Base-by-base conservation (phyloP, 2,888 invertebrate species). In the Andricus curvator region DNA sequence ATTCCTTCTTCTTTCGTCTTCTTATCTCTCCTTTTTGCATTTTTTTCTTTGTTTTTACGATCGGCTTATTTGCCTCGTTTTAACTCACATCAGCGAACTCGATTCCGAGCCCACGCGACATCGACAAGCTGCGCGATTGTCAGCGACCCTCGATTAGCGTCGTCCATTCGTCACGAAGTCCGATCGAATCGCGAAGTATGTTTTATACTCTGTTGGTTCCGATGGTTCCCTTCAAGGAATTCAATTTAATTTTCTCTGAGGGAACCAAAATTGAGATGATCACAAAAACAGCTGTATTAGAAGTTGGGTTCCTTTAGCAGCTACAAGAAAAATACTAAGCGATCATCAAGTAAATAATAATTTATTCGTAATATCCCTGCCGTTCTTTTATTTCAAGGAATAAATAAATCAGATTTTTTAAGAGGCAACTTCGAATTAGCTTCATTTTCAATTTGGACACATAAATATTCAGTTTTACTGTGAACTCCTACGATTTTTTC, bases 131-230 rank as follows among this genome's bases (percentile, higher is more conserved):
- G 15, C 64, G 17, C 25, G 29, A 64, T 64, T 64, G 64, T 64
- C 29, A 64, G 64, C 64, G 25, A 25, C 64, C 25, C 29, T 64
- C 64, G 25, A 64, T 64, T 64, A 64, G 29, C 29, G 64, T 64
- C 64, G 64, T 25, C 64, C 29, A 64, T 64, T 64, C 64, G 64
- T 64, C 64, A 64, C 64, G 29, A 64, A 25, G 6, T 64, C 60
- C 29, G 64, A 64, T 64, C 64, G 64, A 64, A 29, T 64, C 29
- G 29, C 13, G 64, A 6, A 17, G 22, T 64, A 64, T 29, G 25
- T 64, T 29, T 64, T 64, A 64, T 64, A 64, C 29, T 64, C 29
- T 29, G 25, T 17, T 64, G 29, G 13, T 29, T 64, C 64, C 17
- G 17, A 64, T 64, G 29, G 29, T 64, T 17, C 29, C 64, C 22